phyloP scores from a whole-genome alignment of 2,888 invertebrate genomes.

The Rotaria sp. region DNA sequence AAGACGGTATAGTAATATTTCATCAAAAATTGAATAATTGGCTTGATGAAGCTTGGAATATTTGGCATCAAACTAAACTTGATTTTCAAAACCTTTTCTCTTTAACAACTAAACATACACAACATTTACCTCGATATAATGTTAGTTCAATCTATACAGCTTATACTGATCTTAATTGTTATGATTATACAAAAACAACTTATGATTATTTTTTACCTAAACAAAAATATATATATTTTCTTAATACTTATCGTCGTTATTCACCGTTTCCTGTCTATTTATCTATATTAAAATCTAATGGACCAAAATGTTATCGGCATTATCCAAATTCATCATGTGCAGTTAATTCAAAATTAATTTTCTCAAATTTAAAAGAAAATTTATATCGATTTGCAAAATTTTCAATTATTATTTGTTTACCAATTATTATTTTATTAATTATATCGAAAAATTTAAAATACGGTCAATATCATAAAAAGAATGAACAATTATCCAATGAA shows the following conservation, averaged over 20 bases:
- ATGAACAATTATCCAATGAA: neutral
- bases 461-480: neutral
- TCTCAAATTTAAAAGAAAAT: neutral
- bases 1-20: neutral
- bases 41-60: neutral
- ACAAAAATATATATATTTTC: neutral
- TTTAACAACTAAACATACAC: neutral
- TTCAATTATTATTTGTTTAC: neutral
- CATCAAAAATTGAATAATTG: neutral
- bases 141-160: neutral
- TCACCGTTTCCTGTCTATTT: neutral
- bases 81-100: neutral
- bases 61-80: neutral
- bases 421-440: neutral
- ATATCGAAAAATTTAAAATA: neutral
- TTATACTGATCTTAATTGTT: neutral
- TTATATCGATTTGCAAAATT: neutral
- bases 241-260: neutral
- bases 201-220: neutral
- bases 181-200: neutral
- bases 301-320: neutral
- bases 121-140: neutral
- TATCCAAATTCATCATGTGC: neutral
- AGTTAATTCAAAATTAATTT: too few species aligned
- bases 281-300: neutral